Evolutionary conservation across 2,113 vertebrate species (phyloP), one percentile per base, ranked within the genome.

Genomic region (Brienomyrus brachyistius): DNA sequence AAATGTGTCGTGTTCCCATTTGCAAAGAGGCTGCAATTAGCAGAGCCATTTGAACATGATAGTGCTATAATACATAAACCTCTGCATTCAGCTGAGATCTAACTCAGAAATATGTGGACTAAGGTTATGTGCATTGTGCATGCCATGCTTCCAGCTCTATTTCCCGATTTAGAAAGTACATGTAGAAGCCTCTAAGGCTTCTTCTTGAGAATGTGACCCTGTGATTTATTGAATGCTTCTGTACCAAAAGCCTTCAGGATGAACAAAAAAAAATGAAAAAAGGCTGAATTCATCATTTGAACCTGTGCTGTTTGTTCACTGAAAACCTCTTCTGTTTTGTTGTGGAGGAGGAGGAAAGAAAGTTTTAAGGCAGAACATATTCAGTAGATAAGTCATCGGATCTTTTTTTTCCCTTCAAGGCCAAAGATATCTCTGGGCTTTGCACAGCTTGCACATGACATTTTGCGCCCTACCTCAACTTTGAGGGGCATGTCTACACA

Each of bases 181-280:
- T 66, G 74, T 51, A 74, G 59, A 47, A 52, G n/a, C 83, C 56
- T 70, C 54, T 62, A 31, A 87, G 56, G 59, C 23, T 86, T 74
- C n/a, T 51, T 40, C 88, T 50, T 66, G 31, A 84, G 56, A 86
- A 86, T 86, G 56, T 90, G 89, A 90, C 82, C 89, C 83, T 70
- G 56, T 86, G 89, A 87, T 66, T 89, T 70, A 86, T 62, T 31
- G 43, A 62, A 66, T 77, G 83, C 43, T 84, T 77, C 85, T 90
- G 62, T 31, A 50, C 31, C 35, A n/a, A 48, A 74, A 66, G 86
- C 86, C 74, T 90, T 62, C 70, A 50, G 86, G 86, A 87, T 35
- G 87, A 88, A 90, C 70, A 88, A 90, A 84, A 82, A 82, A 23
- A 40, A 82, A 23, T 48, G 4, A 3, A 11, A 82, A 83, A 90